Evolutionary conservation across 1,140 invertebrate genomes (phyloP), one percentile per base, ranked within the genome.

Genomic region (Dendrolimus punctatus): DNA sequence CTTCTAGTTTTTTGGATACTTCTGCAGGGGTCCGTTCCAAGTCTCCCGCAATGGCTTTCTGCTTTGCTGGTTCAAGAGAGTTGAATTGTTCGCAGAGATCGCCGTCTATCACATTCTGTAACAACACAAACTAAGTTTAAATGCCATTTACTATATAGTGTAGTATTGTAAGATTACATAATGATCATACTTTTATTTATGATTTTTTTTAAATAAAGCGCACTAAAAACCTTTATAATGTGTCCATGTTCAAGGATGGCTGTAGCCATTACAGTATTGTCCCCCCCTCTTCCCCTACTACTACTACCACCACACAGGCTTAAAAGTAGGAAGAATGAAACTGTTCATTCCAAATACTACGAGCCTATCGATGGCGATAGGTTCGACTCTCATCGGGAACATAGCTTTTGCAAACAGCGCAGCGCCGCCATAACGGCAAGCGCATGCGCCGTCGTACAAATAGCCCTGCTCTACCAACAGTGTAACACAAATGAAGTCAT

Each of bases 1-100:
- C 96, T 89, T 98, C 96, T 4, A 98, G 86, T 84, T 97, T 97
- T 82, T 98, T 98, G 0, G 97, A 97, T 6, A 99, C 97, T 87
- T 99, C 98, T 49, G 95, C 97, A 0, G 98, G 93, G 4, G 95
- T 98, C 68, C 96, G 91, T 75, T 99, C 98, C 46, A 99, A 88
- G 84, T 99, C 97, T 39, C 94, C 92, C 1, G 98, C 93, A 53
- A 99, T 99, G 57, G 93, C 94, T 71, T 98, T 98, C 73, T 99
- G 99, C 83, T 99, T 99, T 0, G 88, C 85, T 0, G 93, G 90
- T 66, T 99, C 98, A 58, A 99, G 91, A 0, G 97, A 98, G 76
- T 98, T 98, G 80, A 97, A 99, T 86, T 99, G 98, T 87, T 99
- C 99, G 83, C 99, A 99, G 4, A 99, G 88, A 86, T 99, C 99